Conservation (phyloP, 2,888 invertebrate species). For the Stenolophus ochropezus region DNA sequence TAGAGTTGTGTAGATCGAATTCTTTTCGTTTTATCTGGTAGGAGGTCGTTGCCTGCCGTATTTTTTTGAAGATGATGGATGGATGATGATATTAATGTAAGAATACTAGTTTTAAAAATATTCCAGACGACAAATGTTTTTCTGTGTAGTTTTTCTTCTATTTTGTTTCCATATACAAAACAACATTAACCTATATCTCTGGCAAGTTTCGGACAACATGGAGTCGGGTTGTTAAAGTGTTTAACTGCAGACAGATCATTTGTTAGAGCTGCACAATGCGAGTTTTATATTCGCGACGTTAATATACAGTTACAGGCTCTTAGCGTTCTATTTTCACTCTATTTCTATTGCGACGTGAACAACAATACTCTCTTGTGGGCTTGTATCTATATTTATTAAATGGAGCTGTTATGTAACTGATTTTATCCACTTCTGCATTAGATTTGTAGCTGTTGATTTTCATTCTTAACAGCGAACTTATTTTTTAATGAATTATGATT, state of each 20-base stretch:
- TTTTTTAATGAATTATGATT: no score
- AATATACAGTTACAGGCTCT: constrained; percentile 16
- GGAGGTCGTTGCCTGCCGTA: neutral
- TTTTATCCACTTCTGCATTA: neutral
- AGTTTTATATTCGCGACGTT: neutral
- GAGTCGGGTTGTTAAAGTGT: neutral
- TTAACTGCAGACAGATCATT: constrained; percentile 25
- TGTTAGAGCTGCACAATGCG: neutral
- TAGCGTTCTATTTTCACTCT: neutral
- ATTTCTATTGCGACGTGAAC: neutral
- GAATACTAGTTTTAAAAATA: constrained; percentile 38
- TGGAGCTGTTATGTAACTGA: neutral
- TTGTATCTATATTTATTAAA: constrained; percentile 6
- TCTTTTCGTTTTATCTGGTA: no score
- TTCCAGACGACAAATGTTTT: constrained; percentile 33
- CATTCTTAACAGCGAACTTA: no score
- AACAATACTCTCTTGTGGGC: neutral
- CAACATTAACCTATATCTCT: constrained; percentile 40
- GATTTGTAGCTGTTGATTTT: no score
- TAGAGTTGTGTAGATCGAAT: no score
- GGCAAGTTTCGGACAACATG: neutral
- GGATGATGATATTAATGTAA: neutral
- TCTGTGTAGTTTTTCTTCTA: constrained; percentile 15
- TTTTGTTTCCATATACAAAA: constrained; percentile 45
- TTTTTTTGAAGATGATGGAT: constrained; percentile 5